Evolutionary conservation across 2,888 invertebrate genomes (phyloP).

Genomic region (Tetranychus truncatus): DNA sequence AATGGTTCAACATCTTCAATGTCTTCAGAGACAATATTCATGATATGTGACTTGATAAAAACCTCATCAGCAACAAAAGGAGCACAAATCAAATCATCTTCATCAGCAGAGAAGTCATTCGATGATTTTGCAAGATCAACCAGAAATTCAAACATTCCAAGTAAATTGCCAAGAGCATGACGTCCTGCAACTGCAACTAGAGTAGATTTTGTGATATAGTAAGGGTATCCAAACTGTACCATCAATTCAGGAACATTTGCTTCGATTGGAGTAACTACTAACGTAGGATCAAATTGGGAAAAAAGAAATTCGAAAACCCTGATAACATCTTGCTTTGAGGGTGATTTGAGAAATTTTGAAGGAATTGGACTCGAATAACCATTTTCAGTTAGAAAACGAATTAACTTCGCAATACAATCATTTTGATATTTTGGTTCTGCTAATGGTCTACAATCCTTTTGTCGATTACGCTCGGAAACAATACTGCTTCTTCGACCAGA

Average conservation of each 20-base stretch:
- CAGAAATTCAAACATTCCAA: conserved; percentile 10
- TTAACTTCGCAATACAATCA: neutral
- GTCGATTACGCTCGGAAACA: neutral
- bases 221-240: neutral
- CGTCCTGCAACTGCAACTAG: neutral
- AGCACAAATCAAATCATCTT: neutral
- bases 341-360: neutral
- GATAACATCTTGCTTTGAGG: neutral
- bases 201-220: conserved; percentile 1
- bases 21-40: neutral
- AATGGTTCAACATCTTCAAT: neutral
- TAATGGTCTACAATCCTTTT: neutral
- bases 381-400: neutral
- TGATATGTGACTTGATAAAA: neutral
- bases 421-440: neutral
- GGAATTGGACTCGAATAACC: neutral
- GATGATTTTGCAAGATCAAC: neutral
- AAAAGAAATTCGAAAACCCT: conserved; percentile 10
- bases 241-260: neutral
- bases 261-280: conserved; percentile 3
- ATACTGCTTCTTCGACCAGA: conserved; percentile 5
- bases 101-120: neutral
- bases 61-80: neutral
- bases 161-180: neutral
- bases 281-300: neutral